phyloP scores from a whole-genome alignment of 2,113 vertebrate genomes.

The Callipepla squamata region DNA sequence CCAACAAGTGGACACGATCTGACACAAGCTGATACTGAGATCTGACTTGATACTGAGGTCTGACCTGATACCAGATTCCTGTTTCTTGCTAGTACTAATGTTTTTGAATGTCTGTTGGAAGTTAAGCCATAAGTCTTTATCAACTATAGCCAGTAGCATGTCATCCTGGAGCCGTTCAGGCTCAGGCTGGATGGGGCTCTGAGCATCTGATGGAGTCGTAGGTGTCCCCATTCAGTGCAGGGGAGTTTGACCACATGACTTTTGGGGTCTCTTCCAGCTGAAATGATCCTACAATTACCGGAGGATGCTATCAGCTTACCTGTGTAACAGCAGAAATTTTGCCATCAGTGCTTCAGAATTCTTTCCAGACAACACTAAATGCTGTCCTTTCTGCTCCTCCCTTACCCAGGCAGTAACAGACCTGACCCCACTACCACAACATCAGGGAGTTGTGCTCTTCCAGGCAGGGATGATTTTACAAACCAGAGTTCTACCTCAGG shows the following conservation, averaged over 20 bases:
- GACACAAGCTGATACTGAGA: rapidly evolving
- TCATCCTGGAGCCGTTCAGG: not conserved
- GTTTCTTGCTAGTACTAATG: not conserved
- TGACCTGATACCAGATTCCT: not conserved
- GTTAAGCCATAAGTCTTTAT: not conserved
- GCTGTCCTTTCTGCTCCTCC: not conserved
- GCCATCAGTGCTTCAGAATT: not conserved
- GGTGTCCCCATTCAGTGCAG: too few species aligned
- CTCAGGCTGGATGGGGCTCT: too few species aligned
- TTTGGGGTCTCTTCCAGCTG: too few species aligned
- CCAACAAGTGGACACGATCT: rapidly evolving
- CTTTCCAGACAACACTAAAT: not conserved
- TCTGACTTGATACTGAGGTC: not conserved
- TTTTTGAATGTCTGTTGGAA: not conserved
- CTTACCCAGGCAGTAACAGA: not conserved
- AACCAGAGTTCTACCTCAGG: not conserved
- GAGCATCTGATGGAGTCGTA: too few species aligned
- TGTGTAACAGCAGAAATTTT: not conserved
- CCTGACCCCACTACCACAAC: not conserved
- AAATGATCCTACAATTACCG: not conserved
- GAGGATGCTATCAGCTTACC: not conserved
- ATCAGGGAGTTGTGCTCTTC: not conserved
- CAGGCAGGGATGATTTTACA: not conserved
- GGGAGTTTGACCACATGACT: too few species aligned
- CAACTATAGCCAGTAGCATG: not conserved